phyloP scores from a whole-genome alignment of 2,113 vertebrate species.

The Sylvietta virens region DNA sequence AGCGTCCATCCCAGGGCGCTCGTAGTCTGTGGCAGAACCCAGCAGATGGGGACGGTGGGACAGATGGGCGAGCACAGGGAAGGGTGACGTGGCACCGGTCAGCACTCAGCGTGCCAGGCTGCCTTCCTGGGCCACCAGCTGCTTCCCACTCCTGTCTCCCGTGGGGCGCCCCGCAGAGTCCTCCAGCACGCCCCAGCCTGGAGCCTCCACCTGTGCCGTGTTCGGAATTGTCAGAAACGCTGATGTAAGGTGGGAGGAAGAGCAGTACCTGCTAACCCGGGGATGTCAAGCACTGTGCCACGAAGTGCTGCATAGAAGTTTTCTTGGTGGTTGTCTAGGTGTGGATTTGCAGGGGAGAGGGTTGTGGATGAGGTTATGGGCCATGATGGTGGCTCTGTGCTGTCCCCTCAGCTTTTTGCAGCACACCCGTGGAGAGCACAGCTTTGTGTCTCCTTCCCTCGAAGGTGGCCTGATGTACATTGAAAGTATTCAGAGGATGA shows the following conservation, averaged over 20 bases:
- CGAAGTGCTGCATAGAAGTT: rapidly evolving
- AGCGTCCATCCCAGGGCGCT: background rate
- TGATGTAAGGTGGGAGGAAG: background rate
- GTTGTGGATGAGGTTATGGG: background rate
- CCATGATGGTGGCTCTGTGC: background rate
- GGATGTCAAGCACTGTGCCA: background rate
- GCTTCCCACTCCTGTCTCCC: background rate
- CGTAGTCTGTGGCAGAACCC: background rate
- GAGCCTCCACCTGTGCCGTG: background rate
- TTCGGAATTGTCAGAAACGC: rapidly evolving
- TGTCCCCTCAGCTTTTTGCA: background rate
- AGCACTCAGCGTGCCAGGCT: background rate
- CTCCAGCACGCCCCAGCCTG: background rate
- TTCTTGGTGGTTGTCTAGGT: background rate
- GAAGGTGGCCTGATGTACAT: rapidly evolving
- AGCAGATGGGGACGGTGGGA: background rate
- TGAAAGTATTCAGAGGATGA: background rate
- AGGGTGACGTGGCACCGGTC: background rate
- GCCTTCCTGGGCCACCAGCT: background rate
- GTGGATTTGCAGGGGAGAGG: background rate
- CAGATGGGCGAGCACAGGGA: background rate
- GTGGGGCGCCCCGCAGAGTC: rapidly evolving
- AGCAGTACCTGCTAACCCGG: background rate
- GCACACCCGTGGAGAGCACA: rapidly evolving
- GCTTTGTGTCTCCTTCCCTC: background rate